These are phyloP conservation scores for Ariolimax columbianus DNA, from an alignment of 2,888 invertebrate genomes.

Conservation along the genomic window DNA sequence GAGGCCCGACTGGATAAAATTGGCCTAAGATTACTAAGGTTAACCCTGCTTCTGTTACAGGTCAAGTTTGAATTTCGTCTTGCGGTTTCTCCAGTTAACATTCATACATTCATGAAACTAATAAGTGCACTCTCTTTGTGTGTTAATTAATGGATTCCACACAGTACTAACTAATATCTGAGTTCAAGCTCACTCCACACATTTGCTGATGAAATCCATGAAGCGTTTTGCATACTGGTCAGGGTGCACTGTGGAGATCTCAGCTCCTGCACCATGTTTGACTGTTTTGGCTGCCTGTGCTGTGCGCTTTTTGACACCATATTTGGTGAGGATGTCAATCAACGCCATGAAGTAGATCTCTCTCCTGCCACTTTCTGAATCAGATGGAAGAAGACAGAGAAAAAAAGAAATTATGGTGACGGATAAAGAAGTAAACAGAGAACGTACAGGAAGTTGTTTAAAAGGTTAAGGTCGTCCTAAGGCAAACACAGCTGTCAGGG, in stretches of 20 bases:
- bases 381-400: not conserved
- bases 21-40: too few species aligned
- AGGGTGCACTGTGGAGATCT: constrained; percentile 99
- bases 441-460: too few species aligned
- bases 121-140: too few species aligned
- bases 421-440: not conserved
- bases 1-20: too few species aligned
- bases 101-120: too few species aligned
- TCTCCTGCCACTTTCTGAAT: constrained; percentile 40
- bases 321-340: constrained; percentile 96
- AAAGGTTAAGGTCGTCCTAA: too few species aligned
- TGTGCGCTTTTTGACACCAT: constrained; percentile 98
- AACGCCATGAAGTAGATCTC: constrained; percentile 96
- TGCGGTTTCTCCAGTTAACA: too few species aligned
- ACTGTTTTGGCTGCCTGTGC: constrained; percentile 99
- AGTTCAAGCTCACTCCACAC: constrained; percentile 49
- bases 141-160: too few species aligned
- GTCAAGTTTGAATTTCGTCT: too few species aligned
- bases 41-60: too few species aligned
- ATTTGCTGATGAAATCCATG: constrained; percentile 83
- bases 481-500: too few species aligned
- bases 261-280: constrained; percentile 95
- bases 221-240: constrained; percentile 99
- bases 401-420: not conserved
- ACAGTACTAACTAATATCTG: not conserved